These are phyloP conservation scores for Schizopygopsis malacanthus DNA, from an alignment of 2,797 vertebrate genomes.

Conservation along the genomic window DNA sequence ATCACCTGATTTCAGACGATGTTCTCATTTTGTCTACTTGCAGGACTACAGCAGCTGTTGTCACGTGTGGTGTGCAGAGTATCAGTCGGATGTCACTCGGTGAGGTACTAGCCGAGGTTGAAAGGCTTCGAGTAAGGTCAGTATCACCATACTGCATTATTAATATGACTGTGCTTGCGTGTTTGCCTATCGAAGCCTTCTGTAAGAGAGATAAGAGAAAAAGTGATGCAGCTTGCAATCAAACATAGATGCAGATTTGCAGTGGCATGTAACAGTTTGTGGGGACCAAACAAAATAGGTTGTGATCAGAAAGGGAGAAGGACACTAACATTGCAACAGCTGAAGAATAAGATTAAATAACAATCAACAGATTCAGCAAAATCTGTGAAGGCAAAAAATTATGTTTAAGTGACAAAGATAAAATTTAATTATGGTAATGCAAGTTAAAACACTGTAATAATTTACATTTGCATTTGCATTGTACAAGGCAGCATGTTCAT, in stretches of 20 bases:
- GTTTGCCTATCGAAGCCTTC: constrained; percentile 76
- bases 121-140: constrained; percentile 86
- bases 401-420: background rate
- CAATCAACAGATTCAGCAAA: background rate
- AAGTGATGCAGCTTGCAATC: constrained; percentile 73
- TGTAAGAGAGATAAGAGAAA: constrained; percentile 53
- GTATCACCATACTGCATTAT: constrained; percentile 83
- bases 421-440: background rate
- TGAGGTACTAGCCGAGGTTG: constrained; percentile 82
- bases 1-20: constrained; percentile 1
- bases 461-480: background rate
- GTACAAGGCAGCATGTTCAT: background rate
- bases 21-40: background rate
- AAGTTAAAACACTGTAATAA: background rate
- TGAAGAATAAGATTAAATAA: background rate
- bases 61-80: constrained; percentile 68
- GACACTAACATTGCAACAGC: background rate
- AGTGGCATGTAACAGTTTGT: constrained; percentile 70
- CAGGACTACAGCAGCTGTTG: constrained; percentile 66
- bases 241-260: constrained; percentile 81
- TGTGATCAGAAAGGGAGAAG: constrained; percentile 61
- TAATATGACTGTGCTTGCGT: constrained; percentile 81
- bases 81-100: constrained; percentile 76
- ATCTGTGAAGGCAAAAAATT: background rate
- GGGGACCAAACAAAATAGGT: constrained; percentile 52